Conservation (phyloP, 2,113 vertebrate species). For the Atherinomorus stipes region DNA sequence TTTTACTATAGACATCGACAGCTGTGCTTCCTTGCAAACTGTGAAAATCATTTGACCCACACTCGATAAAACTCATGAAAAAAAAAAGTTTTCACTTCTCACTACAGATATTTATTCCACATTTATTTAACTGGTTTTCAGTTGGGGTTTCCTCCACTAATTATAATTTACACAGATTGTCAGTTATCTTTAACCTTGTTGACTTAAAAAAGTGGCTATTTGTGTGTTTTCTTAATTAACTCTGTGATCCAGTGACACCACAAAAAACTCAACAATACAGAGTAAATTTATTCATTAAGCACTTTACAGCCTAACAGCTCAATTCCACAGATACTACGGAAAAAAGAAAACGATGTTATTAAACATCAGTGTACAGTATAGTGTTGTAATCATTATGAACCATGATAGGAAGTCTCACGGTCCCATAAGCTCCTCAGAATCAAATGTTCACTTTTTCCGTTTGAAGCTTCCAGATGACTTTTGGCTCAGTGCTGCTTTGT, state of each 20-base stretch:
- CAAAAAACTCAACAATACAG: not conserved
- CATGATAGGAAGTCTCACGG: not conserved
- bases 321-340: not conserved
- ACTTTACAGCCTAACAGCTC: not conserved
- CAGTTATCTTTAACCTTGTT: not conserved
- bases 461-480: conserved; percentile 8
- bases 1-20: not conserved
- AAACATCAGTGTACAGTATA: not conserved
- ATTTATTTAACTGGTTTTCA: not conserved
- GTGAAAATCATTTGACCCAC: conserved; percentile 17
- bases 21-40: conserved; percentile 5
- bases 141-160: not conserved
- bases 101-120: not conserved
- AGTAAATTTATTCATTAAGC: not conserved
- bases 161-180: not conserved
- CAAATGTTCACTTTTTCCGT: not conserved
- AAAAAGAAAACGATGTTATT: not conserved
- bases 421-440: not conserved
- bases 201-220: not conserved
- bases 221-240: conserved; percentile 16
- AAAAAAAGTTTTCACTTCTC: not conserved
- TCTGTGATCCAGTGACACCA: not conserved
- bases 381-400: not conserved
- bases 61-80: conserved; percentile 10
- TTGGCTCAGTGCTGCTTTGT: not conserved